Conservation (phyloP, 2,797 vertebrate species). For the Mastacembelus armatus region DNA sequence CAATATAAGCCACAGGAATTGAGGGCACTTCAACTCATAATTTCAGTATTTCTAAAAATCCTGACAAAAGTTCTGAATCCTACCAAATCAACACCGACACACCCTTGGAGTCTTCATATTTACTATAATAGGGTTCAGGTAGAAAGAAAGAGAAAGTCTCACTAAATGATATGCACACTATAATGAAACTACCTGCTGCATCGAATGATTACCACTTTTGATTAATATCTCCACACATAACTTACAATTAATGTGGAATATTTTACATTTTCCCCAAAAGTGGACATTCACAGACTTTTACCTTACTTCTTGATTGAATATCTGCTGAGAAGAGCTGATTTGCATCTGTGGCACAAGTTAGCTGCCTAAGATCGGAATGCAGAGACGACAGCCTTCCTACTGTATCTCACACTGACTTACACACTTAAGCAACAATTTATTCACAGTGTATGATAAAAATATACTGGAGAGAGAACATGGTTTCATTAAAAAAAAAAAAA, state of each 20-base stretch:
- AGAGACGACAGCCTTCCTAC: neutral
- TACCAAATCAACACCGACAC: neutral
- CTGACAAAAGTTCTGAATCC: no score
- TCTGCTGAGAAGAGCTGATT: constrained; percentile 33
- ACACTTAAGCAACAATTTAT: neutral
- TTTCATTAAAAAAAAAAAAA: constrained; percentile 16
- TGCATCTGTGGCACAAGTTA: constrained; percentile 9
- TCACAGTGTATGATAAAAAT: neutral
- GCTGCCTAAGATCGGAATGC: neutral
- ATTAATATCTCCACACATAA: no score
- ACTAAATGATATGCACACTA: neutral
- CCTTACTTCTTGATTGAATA: constrained; percentile 16
- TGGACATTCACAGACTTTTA: constrained; percentile 11
- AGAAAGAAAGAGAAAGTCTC: neutral
- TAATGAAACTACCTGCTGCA: neutral
- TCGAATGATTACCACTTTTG: no score
- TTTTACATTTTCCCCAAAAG: neutral
- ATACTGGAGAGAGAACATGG: constrained; percentile 12
- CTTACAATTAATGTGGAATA: no score
- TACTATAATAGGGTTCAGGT: neutral
- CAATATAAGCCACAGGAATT: no score
- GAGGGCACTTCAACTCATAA: neutral
- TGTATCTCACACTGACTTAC: neutral
- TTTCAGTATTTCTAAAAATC: neutral
- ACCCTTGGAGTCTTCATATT: neutral